phyloP scores from a whole-genome alignment of 1,140 invertebrate genomes.

The Leucophenga varia region DNA sequence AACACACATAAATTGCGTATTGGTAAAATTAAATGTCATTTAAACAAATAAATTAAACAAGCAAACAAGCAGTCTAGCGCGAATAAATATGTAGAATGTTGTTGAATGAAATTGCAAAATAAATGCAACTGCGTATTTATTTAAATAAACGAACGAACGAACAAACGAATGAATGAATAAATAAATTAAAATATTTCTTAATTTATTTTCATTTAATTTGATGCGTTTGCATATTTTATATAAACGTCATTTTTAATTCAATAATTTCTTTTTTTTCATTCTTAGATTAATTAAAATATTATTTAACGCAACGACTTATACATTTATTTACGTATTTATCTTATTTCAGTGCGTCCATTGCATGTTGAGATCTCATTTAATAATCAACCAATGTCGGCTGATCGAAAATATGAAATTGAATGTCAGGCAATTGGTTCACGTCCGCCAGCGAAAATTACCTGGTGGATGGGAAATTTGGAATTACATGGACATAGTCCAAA shows the following conservation, averaged over 20 bases:
- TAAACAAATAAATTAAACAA: constrained; percentile 45
- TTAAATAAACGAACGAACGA: no score
- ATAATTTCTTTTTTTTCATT: not conserved
- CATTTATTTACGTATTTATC: constrained; percentile 44
- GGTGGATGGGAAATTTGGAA: constrained; percentile 75
- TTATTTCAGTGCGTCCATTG: constrained; percentile 73
- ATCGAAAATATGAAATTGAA: constrained; percentile 72
- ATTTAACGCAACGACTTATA: constrained; percentile 9
- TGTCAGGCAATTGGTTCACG: constrained; percentile 79
- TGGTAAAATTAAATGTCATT: constrained; percentile 31
- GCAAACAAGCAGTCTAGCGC: no score
- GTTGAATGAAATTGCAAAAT: no score
- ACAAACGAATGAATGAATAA: constrained; percentile 40
- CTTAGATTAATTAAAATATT: not conserved
- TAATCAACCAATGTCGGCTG: constrained; percentile 79
- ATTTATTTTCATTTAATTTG: constrained; percentile 7
- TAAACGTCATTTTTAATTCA: constrained; percentile 8
- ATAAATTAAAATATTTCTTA: no score
- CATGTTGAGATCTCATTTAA: constrained; percentile 74
- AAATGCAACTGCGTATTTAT: no score
- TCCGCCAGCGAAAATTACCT: constrained; percentile 75
- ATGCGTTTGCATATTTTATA: not conserved
- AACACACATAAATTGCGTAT: no score
- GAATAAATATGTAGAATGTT: no score
- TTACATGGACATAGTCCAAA: constrained; percentile 58